These are phyloP conservation scores for Ennomos quercinarius DNA, from an alignment of 2,888 invertebrate species.

Conservation along the genomic window DNA sequence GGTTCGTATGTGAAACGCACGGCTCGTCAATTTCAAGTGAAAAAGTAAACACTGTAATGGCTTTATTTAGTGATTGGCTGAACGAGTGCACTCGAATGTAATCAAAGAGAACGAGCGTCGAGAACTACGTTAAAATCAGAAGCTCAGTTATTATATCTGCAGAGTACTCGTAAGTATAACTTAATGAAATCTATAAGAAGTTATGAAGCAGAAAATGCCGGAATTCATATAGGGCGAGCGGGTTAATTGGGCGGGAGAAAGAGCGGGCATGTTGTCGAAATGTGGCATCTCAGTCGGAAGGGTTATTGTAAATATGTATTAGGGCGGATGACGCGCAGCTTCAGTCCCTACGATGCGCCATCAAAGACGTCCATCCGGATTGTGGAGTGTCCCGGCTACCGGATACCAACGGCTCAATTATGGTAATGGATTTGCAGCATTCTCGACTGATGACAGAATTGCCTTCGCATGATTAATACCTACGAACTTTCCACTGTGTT, in stretches of 20 bases:
- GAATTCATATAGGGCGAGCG: slow-evolving; percentile 50
- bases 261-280: slow-evolving; percentile 54
- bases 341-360: slow-evolving; percentile 71
- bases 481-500: slow-evolving; percentile 54
- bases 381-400: slow-evolving; percentile 64
- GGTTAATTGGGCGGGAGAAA: slow-evolving; percentile 62
- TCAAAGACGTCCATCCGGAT: slow-evolving; percentile 75
- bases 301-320: slow-evolving; percentile 76
- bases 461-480: slow-evolving; percentile 63
- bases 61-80: slow-evolving; percentile 53
- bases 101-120: slow-evolving; percentile 25
- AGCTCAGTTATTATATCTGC: slow-evolving; percentile 22
- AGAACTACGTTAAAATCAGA: slow-evolving; percentile 5
- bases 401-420: slow-evolving; percentile 80
- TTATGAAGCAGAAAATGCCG: slow-evolving; percentile 55
- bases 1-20: slow-evolving; percentile 54
- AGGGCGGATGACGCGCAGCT: slow-evolving; percentile 64
- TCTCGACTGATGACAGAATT: slow-evolving; percentile 62
- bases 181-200: slow-evolving; percentile 48
- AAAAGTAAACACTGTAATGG: slow-evolving; percentile 55
- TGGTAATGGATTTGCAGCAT: slow-evolving; percentile 77
- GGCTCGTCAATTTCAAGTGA: slow-evolving; percentile 49
- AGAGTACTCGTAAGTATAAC: slow-evolving; percentile 25
- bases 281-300: slow-evolving; percentile 50
- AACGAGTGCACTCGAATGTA: slow-evolving; percentile 47